Conservation (phyloP, 1,140 invertebrate species). For the Drosophila nannoptera region DNA sequence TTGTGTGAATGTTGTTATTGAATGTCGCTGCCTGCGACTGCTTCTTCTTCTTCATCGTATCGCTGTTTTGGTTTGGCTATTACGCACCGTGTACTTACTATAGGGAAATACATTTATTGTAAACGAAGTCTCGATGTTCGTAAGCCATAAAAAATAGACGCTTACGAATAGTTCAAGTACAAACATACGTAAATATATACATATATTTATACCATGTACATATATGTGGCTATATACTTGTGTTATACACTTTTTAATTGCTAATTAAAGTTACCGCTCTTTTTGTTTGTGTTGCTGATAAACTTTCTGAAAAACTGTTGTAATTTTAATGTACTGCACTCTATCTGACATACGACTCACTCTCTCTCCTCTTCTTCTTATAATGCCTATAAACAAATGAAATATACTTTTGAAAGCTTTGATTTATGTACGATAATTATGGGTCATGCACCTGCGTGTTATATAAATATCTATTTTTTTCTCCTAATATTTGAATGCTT, state of each 20-base stretch:
- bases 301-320: conserved; percentile 11
- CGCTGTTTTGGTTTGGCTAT: conserved; percentile 11
- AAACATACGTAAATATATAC: background rate
- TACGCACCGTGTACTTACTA: conserved; percentile 44
- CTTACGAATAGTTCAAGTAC: conserved; percentile 13
- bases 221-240: background rate
- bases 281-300: background rate
- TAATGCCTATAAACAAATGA: background rate
- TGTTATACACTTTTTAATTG: conserved; percentile 11
- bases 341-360: no score
- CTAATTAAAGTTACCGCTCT: conserved; percentile 6
- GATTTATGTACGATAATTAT: conserved; percentile 13
- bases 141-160: conserved; percentile 27
- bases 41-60: conserved; percentile 36
- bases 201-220: conserved; percentile 2
- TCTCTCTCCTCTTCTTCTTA: background rate
- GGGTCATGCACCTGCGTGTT: conserved; percentile 9
- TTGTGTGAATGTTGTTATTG: conserved; percentile 43
- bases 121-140: conserved; percentile 33
- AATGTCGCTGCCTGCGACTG: conserved; percentile 11
- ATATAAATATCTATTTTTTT: conserved; percentile 1
- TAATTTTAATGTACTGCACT: background rate
- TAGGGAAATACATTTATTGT: conserved; percentile 35
- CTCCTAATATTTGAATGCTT: background rate
- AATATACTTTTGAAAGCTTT: conserved; percentile 4